Evolutionary conservation across 2,888 invertebrate genomes (phyloP).

Genomic region (Acanthoscelides obtectus): DNA sequence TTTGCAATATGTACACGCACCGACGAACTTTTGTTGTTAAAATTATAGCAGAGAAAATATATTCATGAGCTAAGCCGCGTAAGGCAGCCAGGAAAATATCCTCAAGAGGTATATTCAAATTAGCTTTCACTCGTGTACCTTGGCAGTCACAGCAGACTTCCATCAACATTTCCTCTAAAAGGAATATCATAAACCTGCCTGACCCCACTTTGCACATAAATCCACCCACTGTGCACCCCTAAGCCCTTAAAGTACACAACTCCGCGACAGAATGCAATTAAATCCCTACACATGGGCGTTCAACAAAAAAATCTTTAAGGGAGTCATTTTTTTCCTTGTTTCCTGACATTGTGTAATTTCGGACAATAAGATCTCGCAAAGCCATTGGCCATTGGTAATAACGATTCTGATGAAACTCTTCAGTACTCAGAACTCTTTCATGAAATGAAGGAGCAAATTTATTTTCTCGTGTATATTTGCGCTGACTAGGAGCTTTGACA

Average conservation of each 20-base stretch:
- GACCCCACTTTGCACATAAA: neutral
- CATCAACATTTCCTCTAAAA: neutral
- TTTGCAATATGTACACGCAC: too few relatives aligned
- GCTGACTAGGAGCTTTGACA: too few relatives aligned
- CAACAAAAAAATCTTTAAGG: neutral
- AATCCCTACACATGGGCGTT: neutral
- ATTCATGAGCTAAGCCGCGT: neutral
- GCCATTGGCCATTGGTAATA: too few relatives aligned
- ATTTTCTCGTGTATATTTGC: too few relatives aligned
- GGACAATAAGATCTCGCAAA: too few relatives aligned
- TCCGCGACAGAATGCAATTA: neutral
- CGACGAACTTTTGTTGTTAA: too few relatives aligned
- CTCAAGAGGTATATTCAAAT: neutral
- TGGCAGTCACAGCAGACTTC: neutral
- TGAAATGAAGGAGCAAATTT: too few relatives aligned
- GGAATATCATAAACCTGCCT: neutral
- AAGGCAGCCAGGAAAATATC: neutral
- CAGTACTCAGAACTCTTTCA: too few relatives aligned
- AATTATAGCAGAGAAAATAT: neutral
- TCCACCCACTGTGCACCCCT: neutral
- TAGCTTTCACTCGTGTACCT: neutral
- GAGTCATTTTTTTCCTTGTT: too few relatives aligned
- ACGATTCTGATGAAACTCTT: too few relatives aligned
- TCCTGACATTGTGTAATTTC: too few relatives aligned
- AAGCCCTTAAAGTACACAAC: neutral